Evolutionary conservation across 1,140 invertebrate genomes (phyloP), one percentile per base, ranked within the genome.

Genomic region (Anagrus nilaparvatae): DNA sequence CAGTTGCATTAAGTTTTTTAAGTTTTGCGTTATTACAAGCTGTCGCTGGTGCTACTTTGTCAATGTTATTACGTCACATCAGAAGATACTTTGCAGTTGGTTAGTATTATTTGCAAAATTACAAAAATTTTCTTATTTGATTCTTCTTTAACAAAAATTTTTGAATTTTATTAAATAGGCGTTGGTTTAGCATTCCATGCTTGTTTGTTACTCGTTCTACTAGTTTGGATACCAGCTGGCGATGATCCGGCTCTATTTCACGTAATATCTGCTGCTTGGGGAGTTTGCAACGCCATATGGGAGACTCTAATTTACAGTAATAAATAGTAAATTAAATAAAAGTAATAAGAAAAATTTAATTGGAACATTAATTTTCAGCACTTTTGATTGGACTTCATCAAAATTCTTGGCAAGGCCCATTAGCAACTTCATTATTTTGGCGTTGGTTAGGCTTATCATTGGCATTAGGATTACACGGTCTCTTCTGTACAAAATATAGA

Each of bases 201-300:
- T 1, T 80, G 78, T 46, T 63, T 83, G 4, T 49, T 83, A 21
- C 63, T 83, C 47, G 79, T 79, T 2, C 59, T 81, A 38, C 59
- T 78, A 10, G 56, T 76, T 14, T 81, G 78, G 78, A 61, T 78
- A 60, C 79, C 73, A 29, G 59, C 78, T 25, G 58, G 76, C 40
- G 65, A 75, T 52, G 71, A 81, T 60, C 57, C 78, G 48, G 72
- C 78, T 7, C 58, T 83, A 17, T 79, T 81, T 16, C 78, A 79
- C 13, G 77, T 82, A 5, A 80, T 81, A 42, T 76, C 79, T 3
- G 78, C 79, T 0, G 77, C 78, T 2, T 83, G 80, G 80, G 79
- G 79, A n/a, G 79, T 81, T 7, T 82, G 79, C 52, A 79, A 80
- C 31, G 77, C 79, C 8, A 74, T 82, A 21, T 83, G 80, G 80